These are phyloP conservation scores for Trileptium ribeirensis DNA, from an alignment of 2,888 invertebrate species.

Conservation along the genomic window DNA sequence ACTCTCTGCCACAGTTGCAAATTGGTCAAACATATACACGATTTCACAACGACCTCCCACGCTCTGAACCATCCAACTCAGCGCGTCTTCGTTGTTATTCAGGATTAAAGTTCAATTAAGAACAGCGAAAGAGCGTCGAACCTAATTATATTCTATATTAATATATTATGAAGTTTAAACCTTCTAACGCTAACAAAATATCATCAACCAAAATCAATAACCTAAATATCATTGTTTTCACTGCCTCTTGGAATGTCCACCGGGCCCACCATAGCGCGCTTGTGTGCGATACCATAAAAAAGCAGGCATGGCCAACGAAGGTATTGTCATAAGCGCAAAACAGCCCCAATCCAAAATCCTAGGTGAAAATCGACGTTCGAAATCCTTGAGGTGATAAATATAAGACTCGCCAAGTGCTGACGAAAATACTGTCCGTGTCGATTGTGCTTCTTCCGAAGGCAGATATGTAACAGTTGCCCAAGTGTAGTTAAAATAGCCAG, in stretches of 20 bases:
- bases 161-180: too few species aligned
- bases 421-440: conserved; percentile 58
- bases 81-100: too few species aligned
- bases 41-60: too few species aligned
- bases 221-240: too few species aligned
- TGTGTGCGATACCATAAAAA: conserved; percentile 89
- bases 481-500: conserved; percentile 92
- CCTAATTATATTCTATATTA: too few species aligned
- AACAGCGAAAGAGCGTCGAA: too few species aligned
- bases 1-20: too few species aligned
- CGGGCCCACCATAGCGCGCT: conserved; percentile 31
- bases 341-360: conserved; percentile 80
- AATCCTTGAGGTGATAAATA: conserved; percentile 56
- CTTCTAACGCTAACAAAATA: too few species aligned
- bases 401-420: conserved; percentile 93
- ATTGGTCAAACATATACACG: too few species aligned
- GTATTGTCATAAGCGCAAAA: conserved; percentile 90
- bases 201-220: too few species aligned
- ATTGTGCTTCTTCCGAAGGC: conserved; percentile 64
- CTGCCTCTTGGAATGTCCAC: not conserved
- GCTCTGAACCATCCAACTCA: too few species aligned
- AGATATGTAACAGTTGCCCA: conserved; percentile 85
- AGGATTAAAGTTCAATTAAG: too few species aligned
- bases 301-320: conserved; percentile 86
- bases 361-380: conserved; percentile 51